Evolutionary conservation across 1,140 invertebrate species (phyloP).

Genomic region (Papilio dardanus): DNA sequence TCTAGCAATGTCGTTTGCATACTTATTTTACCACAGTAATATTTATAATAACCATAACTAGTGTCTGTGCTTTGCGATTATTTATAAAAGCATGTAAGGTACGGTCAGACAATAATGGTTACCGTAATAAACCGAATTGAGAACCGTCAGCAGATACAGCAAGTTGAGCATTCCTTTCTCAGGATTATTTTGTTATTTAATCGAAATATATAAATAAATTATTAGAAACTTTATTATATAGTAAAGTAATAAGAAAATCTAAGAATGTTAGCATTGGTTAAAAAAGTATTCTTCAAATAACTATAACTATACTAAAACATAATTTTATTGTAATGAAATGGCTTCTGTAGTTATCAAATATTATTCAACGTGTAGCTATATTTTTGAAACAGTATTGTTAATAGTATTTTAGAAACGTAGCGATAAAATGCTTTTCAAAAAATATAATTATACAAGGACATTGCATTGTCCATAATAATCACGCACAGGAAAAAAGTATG

Average conservation of each 20-base stretch:
- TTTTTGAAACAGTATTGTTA: conserved; percentile 30
- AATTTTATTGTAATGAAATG: not conserved
- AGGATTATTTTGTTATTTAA: not conserved
- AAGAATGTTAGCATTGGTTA: not conserved
- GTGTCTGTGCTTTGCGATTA: not conserved
- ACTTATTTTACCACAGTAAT: not conserved
- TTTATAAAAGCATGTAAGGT: not conserved
- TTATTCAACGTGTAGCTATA: conserved; percentile 5
- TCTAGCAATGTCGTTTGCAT: conserved; percentile 23
- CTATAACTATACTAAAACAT: not conserved
- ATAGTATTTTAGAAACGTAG: conserved; percentile 34
- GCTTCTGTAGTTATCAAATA: not conserved
- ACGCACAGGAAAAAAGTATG: conserved; percentile 51
- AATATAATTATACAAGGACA: not conserved
- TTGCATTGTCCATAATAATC: conserved; percentile 52
- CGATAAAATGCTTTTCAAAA: conserved; percentile 5
- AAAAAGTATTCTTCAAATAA: not conserved
- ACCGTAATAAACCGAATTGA: not conserved
- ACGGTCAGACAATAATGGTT: not conserved
- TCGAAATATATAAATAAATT: not conserved
- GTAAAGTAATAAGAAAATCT: not conserved
- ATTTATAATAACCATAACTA: not conserved
- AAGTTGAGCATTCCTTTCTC: not conserved
- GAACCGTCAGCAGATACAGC: not conserved
- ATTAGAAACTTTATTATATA: not conserved